Conservation (phyloP, 2,113 vertebrate genomes). For the Eurypyga helias region DNA sequence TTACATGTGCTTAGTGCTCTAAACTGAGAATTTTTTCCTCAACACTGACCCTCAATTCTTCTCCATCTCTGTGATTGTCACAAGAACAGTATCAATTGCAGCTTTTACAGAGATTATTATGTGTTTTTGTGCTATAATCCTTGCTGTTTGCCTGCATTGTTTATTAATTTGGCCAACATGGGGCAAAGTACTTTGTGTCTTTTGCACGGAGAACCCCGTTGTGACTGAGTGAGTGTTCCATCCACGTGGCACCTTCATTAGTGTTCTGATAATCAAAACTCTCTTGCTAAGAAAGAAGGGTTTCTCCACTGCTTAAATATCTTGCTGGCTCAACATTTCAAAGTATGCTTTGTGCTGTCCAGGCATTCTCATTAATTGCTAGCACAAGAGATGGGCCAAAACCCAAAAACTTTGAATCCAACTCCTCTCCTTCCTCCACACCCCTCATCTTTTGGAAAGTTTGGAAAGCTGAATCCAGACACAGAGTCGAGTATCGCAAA, state of each 20-base stretch:
- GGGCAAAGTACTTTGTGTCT: background rate
- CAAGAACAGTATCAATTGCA: background rate
- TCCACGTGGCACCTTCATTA: background rate
- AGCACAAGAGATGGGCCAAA: conserved; percentile 1
- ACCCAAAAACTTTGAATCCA: background rate
- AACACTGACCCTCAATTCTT: background rate
- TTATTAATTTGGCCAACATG: background rate
- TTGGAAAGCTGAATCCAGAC: conserved; percentile 20
- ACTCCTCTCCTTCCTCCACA: background rate
- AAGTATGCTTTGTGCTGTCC: background rate
- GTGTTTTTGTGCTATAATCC: background rate
- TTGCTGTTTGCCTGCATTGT: background rate
- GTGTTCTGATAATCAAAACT: conserved; percentile 1
- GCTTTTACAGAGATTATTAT: background rate
- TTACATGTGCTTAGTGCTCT: conserved; percentile 34
- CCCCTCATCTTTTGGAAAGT: background rate
- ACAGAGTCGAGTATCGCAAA: background rate
- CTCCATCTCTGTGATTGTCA: background rate
- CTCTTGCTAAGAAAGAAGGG: background rate
- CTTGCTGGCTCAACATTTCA: background rate
- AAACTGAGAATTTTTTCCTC: background rate
- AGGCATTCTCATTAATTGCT: conserved; percentile 31
- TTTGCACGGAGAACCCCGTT: background rate
- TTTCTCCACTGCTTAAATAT: background rate
- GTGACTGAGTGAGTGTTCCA: background rate